Base-by-base conservation (phyloP, 2,113 vertebrate genomes). In the Heptranchias perlo region DNA sequence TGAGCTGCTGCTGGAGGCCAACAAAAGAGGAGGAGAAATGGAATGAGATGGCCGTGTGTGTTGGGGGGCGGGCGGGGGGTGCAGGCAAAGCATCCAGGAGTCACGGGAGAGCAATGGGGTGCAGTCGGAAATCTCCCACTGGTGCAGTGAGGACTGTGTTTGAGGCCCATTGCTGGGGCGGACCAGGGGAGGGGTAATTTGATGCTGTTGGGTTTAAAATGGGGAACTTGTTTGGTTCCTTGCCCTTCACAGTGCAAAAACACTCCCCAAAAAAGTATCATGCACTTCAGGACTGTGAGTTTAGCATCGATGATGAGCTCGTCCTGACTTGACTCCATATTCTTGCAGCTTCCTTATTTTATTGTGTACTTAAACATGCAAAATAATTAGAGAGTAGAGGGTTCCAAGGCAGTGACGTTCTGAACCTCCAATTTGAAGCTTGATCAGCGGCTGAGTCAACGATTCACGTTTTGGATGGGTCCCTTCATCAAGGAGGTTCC, bases 1-100 rank as follows among this genome's bases (percentile, higher is more conserved):
- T 96, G 98, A 98, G 61, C 96, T 44, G 96, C 96, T 98, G 96
- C 96, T 98, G 35, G 89, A 39, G 58, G 58, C 54, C 0, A 62
- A 93, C 89, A 61, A 39, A 14, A 44, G 61, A 62, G 35, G 39
- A 3, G 58, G 61, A n/a, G n/a, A 10, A 64, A 62, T 21, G 14
- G 23, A 39, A 62, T 2, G 14, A 64, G 89, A 21, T 31, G 6
- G n/a, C n/a, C n/a, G n/a, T n/a, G n/a, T n/a, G n/a, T n/a, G n/a
- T n/a, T n/a, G n/a, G n/a, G n/a, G n/a, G n/a, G n/a, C n/a, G n/a
- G n/a, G n/a, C n/a, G n/a, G n/a, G n/a, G n/a, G n/a, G n/a, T n/a
- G n/a, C n/a, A n/a, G 58, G n/a, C 35, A 23, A 62, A 93, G 35
- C 5, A 7, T 93, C 8, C 35, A 23, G 89, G 14, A 8, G 16